Base-by-base conservation (phyloP, 2,113 vertebrate species). In the Varanus komodoensis region DNA sequence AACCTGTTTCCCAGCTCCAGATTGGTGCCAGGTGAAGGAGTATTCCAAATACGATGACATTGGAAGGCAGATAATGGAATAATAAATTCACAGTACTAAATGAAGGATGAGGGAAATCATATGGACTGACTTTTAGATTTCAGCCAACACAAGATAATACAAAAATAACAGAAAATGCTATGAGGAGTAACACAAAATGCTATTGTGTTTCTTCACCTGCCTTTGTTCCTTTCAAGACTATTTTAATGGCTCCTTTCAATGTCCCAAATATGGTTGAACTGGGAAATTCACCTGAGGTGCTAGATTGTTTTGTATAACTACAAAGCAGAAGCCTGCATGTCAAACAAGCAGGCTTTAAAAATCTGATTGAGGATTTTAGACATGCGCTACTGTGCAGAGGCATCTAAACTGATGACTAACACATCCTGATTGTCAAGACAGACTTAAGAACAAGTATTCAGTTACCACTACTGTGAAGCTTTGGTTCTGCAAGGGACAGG, bases 241-340 rank as follows among this genome's bases (percentile, higher is more conserved):
- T 8, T 61, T 61, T 8, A 82, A 34, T 32, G 29, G 80, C 54
- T n/a, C 32, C 32, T 21, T 21, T 82, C 52, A 19, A n/a, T 82
- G 15, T 15, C 68, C 68, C n/a, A 85, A 50, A 71, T n/a, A 48
- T 73, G 44, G 27, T 0, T 78, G 0, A 83, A 8, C 67, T 69
- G 8, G 27, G 0, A 0, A 7, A 68, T 6, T 67, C 2, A 25
- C 0, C 87, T 87, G 69, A 29, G 64, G 17, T 5, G 1, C 90
- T 14, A 89, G 14, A 84, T 80, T 29, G 0, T 0, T 83, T 92
- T 82, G 82, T 29, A 38, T 83, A 91, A 61, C 1, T 91, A 8
- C 82, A 38, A 90, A 87, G 74, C 34, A 83, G 6, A n/a, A 23
- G 1, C 6, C 87, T 64, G 3, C 1, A 83, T 54, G 0, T 3